A percentile compares a stretch with the other conserved stretches of the same genome.
phyloP scores from a whole-genome alignment of 2,888 invertebrate genomes.

The Odontocolon sp. region DNA sequence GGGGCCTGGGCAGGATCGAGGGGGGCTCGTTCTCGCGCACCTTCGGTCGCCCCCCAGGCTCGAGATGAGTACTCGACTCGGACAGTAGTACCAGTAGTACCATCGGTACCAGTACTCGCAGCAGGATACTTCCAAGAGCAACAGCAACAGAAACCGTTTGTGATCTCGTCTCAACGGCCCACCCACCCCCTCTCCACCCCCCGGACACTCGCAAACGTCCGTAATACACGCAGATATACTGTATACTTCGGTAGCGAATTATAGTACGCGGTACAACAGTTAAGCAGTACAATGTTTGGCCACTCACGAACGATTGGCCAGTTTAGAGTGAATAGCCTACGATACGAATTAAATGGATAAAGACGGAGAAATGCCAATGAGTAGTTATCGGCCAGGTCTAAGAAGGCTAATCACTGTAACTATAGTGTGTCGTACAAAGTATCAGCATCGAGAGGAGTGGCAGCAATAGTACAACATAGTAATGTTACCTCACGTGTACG shows the following conservation, averaged over 20 bases:
- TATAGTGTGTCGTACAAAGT: neutral
- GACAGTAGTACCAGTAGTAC: conserved; percentile 16
- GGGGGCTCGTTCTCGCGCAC: conserved; percentile 30
- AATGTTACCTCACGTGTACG: neutral
- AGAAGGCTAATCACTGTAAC: too few species aligned
- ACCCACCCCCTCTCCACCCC: neutral
- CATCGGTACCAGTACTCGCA: conserved; percentile 5
- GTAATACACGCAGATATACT: neutral
- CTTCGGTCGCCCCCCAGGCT: conserved; percentile 34
- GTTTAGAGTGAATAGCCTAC: too few species aligned
- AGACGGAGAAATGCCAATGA: too few species aligned
- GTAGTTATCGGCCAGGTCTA: too few species aligned
- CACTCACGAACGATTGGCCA: too few species aligned
- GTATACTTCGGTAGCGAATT: neutral
- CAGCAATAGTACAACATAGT: conserved; percentile 10
- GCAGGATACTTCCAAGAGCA: conserved; percentile 12
- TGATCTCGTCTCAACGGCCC: neutral
- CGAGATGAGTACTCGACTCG: conserved; percentile 24
- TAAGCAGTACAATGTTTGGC: too few species aligned
- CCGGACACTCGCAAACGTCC: conserved; percentile 1
- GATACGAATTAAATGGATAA: too few species aligned
- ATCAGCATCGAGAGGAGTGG: neutral
- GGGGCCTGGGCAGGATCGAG: neutral
- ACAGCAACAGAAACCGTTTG: conserved; percentile 41
- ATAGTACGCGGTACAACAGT: too few species aligned